phyloP scores from a whole-genome alignment of 2,113 vertebrate species.

The Engraulis encrasicolus region DNA sequence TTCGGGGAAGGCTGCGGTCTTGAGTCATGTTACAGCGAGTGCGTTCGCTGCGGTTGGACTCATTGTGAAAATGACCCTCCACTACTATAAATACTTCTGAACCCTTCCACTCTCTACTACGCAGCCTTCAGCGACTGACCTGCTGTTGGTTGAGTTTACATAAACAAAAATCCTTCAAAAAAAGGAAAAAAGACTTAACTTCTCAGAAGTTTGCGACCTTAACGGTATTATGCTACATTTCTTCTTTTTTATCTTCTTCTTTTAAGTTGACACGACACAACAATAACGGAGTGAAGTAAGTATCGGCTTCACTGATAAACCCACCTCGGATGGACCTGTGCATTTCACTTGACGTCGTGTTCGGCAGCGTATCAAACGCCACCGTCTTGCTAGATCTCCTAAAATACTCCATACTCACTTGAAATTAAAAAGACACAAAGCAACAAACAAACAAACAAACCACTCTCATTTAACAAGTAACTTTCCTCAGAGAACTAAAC shows the following conservation, averaged over 20 bases:
- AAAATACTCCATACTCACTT: not conserved
- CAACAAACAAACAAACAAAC: conserved; percentile 25
- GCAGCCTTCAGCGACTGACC: conserved; percentile 36
- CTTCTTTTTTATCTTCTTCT: too few relatives aligned
- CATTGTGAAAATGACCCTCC: not conserved
- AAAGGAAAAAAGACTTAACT: conserved; percentile 73
- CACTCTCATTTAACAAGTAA: not conserved
- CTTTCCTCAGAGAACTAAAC: not conserved
- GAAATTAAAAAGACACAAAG: conserved; percentile 61
- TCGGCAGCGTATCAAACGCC: conserved; percentile 24
- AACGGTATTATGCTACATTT: conserved; percentile 62
- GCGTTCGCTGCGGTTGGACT: conserved; percentile 22
- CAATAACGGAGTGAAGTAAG: conserved; percentile 26
- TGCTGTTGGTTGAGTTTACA: conserved; percentile 32
- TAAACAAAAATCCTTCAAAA: conserved; percentile 73
- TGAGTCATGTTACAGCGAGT: conserved; percentile 46
- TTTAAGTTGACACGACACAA: conserved; percentile 34
- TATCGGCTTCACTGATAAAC: not conserved
- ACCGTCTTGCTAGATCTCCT: not conserved
- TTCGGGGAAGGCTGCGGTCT: conserved; percentile 55
- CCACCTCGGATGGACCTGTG: conserved; percentile 10
- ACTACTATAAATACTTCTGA: not conserved
- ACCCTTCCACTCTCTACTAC: not conserved
- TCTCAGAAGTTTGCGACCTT: conserved; percentile 76
- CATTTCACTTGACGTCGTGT: conserved; percentile 17